A percentile compares a stretch with the other conserved stretches of the same genome.
Conservation (phyloP, 2,888 invertebrate genomes). For the Hemaris fuciformis region DNA sequence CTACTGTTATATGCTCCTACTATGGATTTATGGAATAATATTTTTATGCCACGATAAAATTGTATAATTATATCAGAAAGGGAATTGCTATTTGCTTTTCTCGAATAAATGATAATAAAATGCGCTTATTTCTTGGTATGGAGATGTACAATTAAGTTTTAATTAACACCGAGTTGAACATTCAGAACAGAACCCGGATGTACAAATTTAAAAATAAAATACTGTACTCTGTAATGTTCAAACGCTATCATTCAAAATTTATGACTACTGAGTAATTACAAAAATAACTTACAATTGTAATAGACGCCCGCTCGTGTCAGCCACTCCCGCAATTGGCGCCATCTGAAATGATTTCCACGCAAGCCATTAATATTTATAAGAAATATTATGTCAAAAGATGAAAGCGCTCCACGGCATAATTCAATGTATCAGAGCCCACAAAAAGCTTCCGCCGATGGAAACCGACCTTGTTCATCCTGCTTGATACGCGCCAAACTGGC, state of each 20-base stretch:
- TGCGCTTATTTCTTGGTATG: background rate
- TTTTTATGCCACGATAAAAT: background rate
- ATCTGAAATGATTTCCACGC: conserved; percentile 48
- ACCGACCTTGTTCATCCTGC: conserved; percentile 70
- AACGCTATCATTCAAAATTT: background rate
- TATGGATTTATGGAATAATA: background rate
- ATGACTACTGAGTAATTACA: background rate
- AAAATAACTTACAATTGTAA: conserved; percentile 11
- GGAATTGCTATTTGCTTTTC: background rate
- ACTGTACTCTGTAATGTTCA: background rate
- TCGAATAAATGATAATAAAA: background rate
- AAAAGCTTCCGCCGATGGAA: conserved; percentile 51
- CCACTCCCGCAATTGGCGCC: conserved; percentile 20
- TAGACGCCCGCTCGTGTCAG: background rate
- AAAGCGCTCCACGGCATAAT: conserved; percentile 26
- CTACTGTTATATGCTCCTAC: background rate
- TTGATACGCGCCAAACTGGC: conserved; percentile 78
- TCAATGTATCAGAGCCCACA: conserved; percentile 34
- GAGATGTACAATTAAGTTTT: background rate
- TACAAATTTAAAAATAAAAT: background rate
- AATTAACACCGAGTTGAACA: background rate
- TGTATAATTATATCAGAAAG: background rate
- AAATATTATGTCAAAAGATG: conserved; percentile 25
- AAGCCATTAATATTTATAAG: conserved; percentile 30
- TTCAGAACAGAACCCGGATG: background rate